These are phyloP conservation scores for Cantharis lateralis DNA, from an alignment of 2,888 invertebrate genomes.

Conservation along the genomic window DNA sequence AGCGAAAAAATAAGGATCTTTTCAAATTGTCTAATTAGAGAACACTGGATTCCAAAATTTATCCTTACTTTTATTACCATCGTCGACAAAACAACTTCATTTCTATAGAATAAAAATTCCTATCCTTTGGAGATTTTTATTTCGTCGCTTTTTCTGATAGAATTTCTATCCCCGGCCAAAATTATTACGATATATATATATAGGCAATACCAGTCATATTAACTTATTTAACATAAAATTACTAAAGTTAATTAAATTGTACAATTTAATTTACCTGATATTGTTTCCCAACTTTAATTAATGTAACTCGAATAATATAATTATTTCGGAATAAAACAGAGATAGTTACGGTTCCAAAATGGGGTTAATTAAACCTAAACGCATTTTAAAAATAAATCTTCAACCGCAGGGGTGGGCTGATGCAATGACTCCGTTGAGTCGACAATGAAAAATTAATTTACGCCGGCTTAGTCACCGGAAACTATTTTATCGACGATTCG, in stretches of 20 bases:
- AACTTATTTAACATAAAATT: not conserved
- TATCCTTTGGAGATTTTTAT: slow-evolving; percentile 22
- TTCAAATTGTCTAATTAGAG: slow-evolving; percentile 33
- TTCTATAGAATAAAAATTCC: slow-evolving; percentile 9
- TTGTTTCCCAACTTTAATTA: not conserved
- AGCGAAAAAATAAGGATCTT: slow-evolving; percentile 33
- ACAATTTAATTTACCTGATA: not conserved
- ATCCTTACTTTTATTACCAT: not conserved
- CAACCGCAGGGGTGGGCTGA: not conserved
- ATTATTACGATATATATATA: not conserved
- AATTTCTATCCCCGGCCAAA: not conserved
- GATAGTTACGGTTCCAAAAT: not conserved
- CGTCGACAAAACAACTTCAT: not conserved
- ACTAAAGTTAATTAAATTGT: not conserved
- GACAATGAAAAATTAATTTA: not conserved
- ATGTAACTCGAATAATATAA: not conserved
- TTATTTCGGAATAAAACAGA: not conserved
- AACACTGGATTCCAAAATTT: slow-evolving; percentile 11
- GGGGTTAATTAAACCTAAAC: not conserved
- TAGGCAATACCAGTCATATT: not conserved
- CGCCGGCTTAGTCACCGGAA: not conserved
- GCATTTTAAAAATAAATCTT: not conserved
- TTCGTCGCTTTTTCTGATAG: not conserved
- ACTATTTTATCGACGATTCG: not conserved
- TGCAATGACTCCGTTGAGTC: too few relatives aligned